Base-by-base conservation (phyloP, 2,888 invertebrate species). In the Theodoxus fluviatilis region DNA sequence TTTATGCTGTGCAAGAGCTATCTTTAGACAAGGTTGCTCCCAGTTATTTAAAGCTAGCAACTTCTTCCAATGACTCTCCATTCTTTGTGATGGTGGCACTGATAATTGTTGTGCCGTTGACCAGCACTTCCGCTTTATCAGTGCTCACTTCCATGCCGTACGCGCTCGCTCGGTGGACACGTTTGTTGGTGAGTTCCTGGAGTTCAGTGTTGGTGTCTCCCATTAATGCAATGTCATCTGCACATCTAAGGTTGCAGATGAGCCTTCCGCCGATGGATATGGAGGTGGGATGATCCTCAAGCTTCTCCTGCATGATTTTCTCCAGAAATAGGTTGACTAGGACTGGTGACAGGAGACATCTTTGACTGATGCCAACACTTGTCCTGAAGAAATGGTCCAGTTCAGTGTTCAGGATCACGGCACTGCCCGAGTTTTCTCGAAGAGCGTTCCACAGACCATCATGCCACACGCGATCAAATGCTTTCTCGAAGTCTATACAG, bases 401-500 rank as follows among this genome's bases (percentile, higher is more conserved):
- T 22, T 12, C 57, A 31, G 28, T 33, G 57, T 33, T 57, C 28
- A 28, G 25, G 31, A 15, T 3, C 28, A 28, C 15, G 25, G 15
- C 57, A 28, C 31, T 28, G 28, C 28, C 31, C 57, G 25, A 57
- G 28, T 31, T 31, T 3, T 33, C 57, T 57, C 57, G 25, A 18
- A 57, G 57, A 9, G n/a, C 57, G 28, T 28, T 6, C 3, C 57
- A 57, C 28, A 57, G 57, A 33, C 28, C 57, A 6, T 57, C 25
- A 25, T 57, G 57, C 57, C n/a, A n/a, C n/a, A n/a, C n/a, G n/a
- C n/a, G n/a, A n/a, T 63, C 38, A 38, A 63, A 63, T 35, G n/a
- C 63, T 37, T 63, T 37, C 18, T 38, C 33, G 38, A 37, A 63
- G 38, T 37, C 38, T 63, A n/a, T n/a, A n/a, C n/a, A n/a, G n/a